Percentiles rank a stretch among this genome's conserved stretches.
Conservation (phyloP, 1,140 invertebrate species). For the Notospermus geniculatus region DNA sequence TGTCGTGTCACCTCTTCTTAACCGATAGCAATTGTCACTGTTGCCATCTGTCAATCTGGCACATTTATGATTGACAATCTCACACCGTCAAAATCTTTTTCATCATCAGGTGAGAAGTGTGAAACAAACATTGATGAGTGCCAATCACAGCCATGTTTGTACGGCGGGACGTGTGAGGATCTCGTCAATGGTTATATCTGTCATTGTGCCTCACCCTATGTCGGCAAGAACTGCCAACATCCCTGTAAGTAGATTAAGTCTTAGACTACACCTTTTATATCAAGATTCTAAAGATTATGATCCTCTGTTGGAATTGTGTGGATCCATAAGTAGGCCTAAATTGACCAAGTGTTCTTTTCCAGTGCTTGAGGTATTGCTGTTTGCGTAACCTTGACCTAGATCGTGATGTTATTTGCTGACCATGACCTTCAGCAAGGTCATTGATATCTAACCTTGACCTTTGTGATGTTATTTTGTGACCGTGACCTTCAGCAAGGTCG, state of each 20-base stretch:
- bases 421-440: background rate
- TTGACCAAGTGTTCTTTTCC: no score
- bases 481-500: no score
- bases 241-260: no score
- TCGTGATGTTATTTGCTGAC: background rate
- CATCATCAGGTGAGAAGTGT: constrained; percentile 20
- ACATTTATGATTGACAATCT: background rate
- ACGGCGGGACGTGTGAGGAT: constrained; percentile 25
- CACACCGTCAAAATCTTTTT: no score
- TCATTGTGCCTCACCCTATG: constrained; percentile 70
- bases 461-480: no score
- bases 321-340: no score
- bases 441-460: no score
- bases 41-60: background rate
- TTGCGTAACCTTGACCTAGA: background rate
- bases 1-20: background rate
- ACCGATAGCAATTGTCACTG: no score
- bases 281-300: no score
- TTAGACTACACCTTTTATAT: no score
- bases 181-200: constrained; percentile 57
- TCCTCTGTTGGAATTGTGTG: no score
- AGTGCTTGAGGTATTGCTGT: no score
- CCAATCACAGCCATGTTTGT: constrained; percentile 19
- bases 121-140: constrained; percentile 26
- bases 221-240: constrained; percentile 14